Evolutionary conservation across 2,888 invertebrate genomes (phyloP), one percentile per base, ranked within the genome.

Genomic region (Cryptocephalus moraei): DNA sequence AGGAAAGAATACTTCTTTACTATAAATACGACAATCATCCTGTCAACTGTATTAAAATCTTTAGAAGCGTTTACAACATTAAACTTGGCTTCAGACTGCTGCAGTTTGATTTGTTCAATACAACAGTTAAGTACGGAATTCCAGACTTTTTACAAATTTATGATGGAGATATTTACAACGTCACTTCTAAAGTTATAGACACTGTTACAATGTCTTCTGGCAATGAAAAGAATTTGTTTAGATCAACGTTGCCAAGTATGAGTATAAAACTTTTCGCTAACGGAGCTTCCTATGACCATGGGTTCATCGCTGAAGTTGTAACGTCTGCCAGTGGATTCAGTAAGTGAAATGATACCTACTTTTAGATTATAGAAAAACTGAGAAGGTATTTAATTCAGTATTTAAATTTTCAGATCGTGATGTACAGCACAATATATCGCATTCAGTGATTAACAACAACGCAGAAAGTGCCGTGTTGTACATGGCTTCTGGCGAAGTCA

Each of bases 21-120:
- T 96, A 94, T 71, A 97, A 96, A 68, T 99, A 99, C 63, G 93
- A 94, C 63, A 94, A 94, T 58, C 84, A 86, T 67, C 91, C 95
- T 0, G 90, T 95, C 0, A 97, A 96, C 66, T 99, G 97, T 65
- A 90, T 97, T 0, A 99, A 99, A 71, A 92, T 96, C 57, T 94
- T 99, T 66, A 85, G 86, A 47, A 89, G 92, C 51, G 82, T 82
- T 49, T 88, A 82, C 62, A 79, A 85, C 51, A 83, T 88, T 0
- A 94, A 94, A 64, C 81, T 96, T 60, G 94, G 93, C 8, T 87
- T 96, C 61, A 77, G 95, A 50, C 73, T 96, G 41, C 73, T 95
- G 22, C 94, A 95, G 61, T 89, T 91, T 55, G 92, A 93, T 71
- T 70, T 94, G n/a, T 91, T 90, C 62, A 91, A 93, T 64, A 87